These are phyloP conservation scores for Eristalinus aeneus DNA, from an alignment of 2,888 invertebrate species.

Conservation along the genomic window DNA sequence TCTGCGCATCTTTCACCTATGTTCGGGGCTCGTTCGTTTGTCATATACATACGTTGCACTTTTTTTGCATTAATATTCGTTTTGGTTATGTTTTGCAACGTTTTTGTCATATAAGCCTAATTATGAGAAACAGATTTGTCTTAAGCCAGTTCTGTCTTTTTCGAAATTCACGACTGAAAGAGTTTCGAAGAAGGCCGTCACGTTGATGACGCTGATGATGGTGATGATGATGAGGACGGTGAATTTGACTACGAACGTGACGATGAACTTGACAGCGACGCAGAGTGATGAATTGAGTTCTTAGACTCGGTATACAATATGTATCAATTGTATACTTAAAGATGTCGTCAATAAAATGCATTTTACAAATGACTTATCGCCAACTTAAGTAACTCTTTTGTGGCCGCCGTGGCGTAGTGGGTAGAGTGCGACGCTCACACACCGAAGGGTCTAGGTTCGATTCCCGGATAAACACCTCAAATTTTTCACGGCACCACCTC, in stretches of 20 bases:
- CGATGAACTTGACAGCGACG: background rate
- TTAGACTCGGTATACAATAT: background rate
- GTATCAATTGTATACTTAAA: background rate
- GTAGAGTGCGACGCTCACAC: too few relatives aligned
- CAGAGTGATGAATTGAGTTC: background rate
- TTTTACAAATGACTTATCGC: background rate
- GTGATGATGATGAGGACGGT: background rate
- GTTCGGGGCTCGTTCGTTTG: background rate
- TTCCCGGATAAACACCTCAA: too few relatives aligned
- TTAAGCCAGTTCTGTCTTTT: background rate
- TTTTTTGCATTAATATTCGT: background rate
- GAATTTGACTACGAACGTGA: background rate
- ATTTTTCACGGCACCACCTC: too few relatives aligned
- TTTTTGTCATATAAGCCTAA: slow-evolving; percentile 30
- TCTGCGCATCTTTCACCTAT: background rate
- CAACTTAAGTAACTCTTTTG: too few relatives aligned
- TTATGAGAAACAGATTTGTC: slow-evolving; percentile 26
- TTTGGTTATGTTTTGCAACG: background rate
- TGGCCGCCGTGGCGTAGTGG: too few relatives aligned
- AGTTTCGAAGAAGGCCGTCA: background rate
- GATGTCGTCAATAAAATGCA: background rate
- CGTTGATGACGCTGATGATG: background rate
- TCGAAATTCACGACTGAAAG: background rate
- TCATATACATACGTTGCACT: too few relatives aligned
- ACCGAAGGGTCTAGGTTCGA: too few relatives aligned